Evolutionary conservation across 1,140 invertebrate species (phyloP).

Genomic region (Micrasema minimum): DNA sequence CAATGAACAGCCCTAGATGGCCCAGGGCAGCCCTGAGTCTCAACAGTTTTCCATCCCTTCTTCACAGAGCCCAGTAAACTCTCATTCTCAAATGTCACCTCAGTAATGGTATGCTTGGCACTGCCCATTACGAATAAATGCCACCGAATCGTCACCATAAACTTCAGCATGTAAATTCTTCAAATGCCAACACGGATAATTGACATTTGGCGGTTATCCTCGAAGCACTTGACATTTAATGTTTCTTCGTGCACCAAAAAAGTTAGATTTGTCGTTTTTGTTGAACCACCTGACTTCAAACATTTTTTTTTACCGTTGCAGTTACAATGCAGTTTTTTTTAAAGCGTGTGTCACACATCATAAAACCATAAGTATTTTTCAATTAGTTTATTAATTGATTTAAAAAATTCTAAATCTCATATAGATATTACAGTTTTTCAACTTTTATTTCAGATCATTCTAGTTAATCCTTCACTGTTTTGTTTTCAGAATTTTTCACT

Average conservation of each 20-base stretch:
- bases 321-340: no score
- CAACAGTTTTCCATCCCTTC: constrained; percentile 63
- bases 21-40: constrained; percentile 72
- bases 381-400: no score
- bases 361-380: no score
- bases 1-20: constrained; percentile 76
- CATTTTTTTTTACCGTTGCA: neutral
- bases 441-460: no score
- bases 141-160: neutral
- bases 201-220: neutral
- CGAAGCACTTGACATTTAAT: neutral
- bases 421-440: no score
- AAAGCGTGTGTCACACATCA: no score
- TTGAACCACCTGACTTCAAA: neutral
- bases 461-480: no score
- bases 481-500: no score
- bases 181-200: constrained; percentile 15
- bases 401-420: no score
- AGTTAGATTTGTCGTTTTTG: neutral
- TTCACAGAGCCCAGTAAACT: constrained; percentile 60
- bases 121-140: constrained; percentile 45
- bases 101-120: constrained; percentile 55
- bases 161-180: neutral
- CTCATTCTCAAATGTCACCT: constrained; percentile 64
- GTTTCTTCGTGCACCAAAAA: neutral